Conservation (phyloP, 2,797 vertebrate genomes). For the Pipistrellus pygmaeus region DNA sequence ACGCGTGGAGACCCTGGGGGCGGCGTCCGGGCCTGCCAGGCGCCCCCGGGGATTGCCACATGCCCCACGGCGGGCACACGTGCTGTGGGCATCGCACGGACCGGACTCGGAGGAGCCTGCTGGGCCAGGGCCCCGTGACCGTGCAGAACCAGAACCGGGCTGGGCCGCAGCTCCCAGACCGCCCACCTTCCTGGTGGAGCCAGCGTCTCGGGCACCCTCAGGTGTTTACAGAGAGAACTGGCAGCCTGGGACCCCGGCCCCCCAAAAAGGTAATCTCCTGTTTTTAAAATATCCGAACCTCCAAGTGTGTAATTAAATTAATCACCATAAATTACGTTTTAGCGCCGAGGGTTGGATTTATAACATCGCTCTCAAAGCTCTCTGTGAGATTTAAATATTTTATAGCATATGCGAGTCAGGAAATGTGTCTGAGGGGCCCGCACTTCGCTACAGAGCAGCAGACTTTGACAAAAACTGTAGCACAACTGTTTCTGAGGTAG, state of each 20-base stretch:
- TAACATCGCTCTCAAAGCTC: slow-evolving; percentile 89
- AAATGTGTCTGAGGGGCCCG: slow-evolving; percentile 88
- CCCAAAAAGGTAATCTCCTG: slow-evolving; percentile 62
- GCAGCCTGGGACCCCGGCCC: slow-evolving; percentile 60
- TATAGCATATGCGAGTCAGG: slow-evolving; percentile 88
- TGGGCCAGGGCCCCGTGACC: background rate
- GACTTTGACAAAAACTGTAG: slow-evolving; percentile 89
- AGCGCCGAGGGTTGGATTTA: slow-evolving; percentile 88
- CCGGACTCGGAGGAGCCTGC: background rate
- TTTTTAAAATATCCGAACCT: slow-evolving; percentile 83
- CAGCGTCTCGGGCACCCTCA: background rate
- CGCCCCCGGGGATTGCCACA: rapidly evolving
- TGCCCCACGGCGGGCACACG: rapidly evolving
- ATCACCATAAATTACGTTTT: slow-evolving; percentile 89
- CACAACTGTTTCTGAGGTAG: slow-evolving; percentile 92
- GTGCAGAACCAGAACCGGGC: background rate
- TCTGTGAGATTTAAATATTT: slow-evolving; percentile 91
- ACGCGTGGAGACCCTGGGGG: background rate
- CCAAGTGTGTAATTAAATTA: slow-evolving; percentile 88
- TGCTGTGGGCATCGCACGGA: background rate
- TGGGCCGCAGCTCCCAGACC: rapidly evolving
- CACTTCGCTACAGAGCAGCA: slow-evolving; percentile 87
- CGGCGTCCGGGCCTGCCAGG: background rate
- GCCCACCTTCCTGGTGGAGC: background rate
- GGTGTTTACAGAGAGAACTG: slow-evolving; percentile 71